Base-by-base conservation (phyloP, 2,113 vertebrate species). In the Oncorhynchus nerka region DNA sequence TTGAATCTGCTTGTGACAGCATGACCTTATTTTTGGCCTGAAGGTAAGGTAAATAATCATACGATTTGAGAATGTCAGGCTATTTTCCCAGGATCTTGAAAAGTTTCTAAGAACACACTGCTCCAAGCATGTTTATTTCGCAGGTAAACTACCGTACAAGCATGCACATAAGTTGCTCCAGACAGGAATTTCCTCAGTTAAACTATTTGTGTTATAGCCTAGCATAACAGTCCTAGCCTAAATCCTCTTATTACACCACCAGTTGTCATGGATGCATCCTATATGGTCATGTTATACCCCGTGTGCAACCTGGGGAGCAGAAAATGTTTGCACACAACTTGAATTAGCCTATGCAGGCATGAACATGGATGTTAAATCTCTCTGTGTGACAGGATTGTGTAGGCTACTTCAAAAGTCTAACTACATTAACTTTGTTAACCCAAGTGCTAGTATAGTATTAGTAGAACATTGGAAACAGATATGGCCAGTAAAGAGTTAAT, bases 41-140 rank as follows among this genome's bases (percentile, higher is more conserved):
- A 48, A 77, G 67, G 66, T 32, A 75, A 81, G 73, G 65, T 70
- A 74, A 81, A 77, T 79, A 72, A 79, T 81, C 61, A 76, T 34
- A 77, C 11, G 62, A 26, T 34, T 65, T 73, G 6, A 80, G 59
- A 80, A 68, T 74, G 61, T 49, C 74, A 68, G 70, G 13, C 71
- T 76, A n/a, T 73, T 68, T 69, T 66, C 71, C 39, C 24, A 70
- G 28, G 6, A n/a, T 34, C 66, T 26, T 57, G 16, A 26, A 30
- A 51, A 11, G 39, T 11, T 22, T 57, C 12, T 20, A 68, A 57
- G 11, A 34, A 75, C 49, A 75, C 28, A 51, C 26, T 13, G 13
- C 45, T 20, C 65, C 22, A 68, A n/a, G 73, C 30, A 39, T 68
- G 49, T 26, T 39, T 45, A 28, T 73, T 15, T 45, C 28, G 12